Base-by-base conservation (phyloP, 2,888 invertebrate species). In the Idaea straminata region DNA sequence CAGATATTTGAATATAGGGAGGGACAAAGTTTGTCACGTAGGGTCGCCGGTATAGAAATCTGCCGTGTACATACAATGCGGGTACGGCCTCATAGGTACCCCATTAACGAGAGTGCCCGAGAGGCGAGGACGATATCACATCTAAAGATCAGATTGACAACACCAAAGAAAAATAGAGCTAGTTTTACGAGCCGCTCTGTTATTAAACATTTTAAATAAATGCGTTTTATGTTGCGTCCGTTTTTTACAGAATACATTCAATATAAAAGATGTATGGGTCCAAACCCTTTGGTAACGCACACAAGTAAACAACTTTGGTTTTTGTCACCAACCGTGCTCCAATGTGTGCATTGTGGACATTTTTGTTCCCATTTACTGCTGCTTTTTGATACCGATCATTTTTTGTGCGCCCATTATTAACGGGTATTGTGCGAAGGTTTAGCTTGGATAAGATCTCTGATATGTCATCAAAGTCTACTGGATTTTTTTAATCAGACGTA, bases 21-120 rank as follows among this genome's bases (percentile, higher is more conserved):
- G 92, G 92, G 91, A 91, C 89, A 87, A 88, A 90, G 88, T 91
- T 91, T 92, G 91, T 91, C 92, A 91, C 92, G 91, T 92, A 91
- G 91, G 91, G 91, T 85, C 89, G 84, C 76, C 74, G 81, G 83
- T 86, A 90, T 89, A 88, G 87, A 87, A 87, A 85, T 83, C 79
- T 77, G 79, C 75, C 76, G 84, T 81, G 83, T 82, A 85, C 85
- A 91, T 85, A 89, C 88, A 92, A 92, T 91, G 89, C 91, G 91
- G 91, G 91, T 84, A 82, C 82, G 78, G 83, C 83, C 82, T 87
- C 87, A 88, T 91, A 90, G 89, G 90, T 89, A 89, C 88, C 86
- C 90, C 88, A 92, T 92, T 92, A 92, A 89, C 83, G 85, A 87
- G 89, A 91, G 89, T 91, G 84, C 88, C 86, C 87, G 78, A 85